phyloP scores from a whole-genome alignment of 2,888 invertebrate species.

The Lasius fuliginosus region DNA sequence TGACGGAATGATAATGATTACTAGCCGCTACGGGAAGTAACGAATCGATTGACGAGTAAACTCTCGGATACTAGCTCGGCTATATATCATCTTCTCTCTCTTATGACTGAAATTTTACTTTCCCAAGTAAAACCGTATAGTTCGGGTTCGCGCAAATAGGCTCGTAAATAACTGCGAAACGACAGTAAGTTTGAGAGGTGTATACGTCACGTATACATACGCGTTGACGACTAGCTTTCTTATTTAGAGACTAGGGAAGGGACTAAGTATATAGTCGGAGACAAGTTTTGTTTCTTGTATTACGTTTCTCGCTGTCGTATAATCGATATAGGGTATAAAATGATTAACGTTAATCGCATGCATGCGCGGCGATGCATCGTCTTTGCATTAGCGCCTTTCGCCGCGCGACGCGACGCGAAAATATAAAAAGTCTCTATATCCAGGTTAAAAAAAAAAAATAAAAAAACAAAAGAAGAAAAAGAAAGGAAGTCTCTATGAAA shows the following conservation, averaged over 20 bases:
- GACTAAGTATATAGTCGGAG: slow-evolving; percentile 19
- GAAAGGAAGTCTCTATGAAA: background rate
- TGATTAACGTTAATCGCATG: slow-evolving; percentile 27
- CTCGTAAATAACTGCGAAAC: slow-evolving; percentile 21
- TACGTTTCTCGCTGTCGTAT: slow-evolving; percentile 44
- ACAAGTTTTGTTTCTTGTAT: slow-evolving; percentile 25
- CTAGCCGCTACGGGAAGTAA: slow-evolving; percentile 31
- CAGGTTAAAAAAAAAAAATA: slow-evolving; percentile 6
- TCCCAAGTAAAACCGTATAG: slow-evolving; percentile 16
- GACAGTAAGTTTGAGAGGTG: slow-evolving; percentile 21
- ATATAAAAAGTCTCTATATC: slow-evolving; percentile 30
- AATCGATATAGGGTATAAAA: slow-evolving; percentile 24
- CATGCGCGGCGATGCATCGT: slow-evolving; percentile 9
- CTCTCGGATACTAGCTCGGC: slow-evolving; percentile 38
- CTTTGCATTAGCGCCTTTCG: slow-evolving; percentile 6
- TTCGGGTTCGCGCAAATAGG: slow-evolving; percentile 31
- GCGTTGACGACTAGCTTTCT: slow-evolving; percentile 34
- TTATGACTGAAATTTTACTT: slow-evolving; percentile 53
- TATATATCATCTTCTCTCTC: slow-evolving; percentile 45
- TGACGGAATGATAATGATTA: slow-evolving; percentile 20
- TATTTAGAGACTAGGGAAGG: slow-evolving; percentile 5
- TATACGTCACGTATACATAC: background rate
- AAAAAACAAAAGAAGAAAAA: background rate
- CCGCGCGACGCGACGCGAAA: slow-evolving; percentile 10
- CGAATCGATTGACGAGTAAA: slow-evolving; percentile 39